Percentiles rank a stretch among this genome's conserved stretches.
phyloP scores from a whole-genome alignment of 2,888 invertebrate species.

The Epiblema foenella region DNA sequence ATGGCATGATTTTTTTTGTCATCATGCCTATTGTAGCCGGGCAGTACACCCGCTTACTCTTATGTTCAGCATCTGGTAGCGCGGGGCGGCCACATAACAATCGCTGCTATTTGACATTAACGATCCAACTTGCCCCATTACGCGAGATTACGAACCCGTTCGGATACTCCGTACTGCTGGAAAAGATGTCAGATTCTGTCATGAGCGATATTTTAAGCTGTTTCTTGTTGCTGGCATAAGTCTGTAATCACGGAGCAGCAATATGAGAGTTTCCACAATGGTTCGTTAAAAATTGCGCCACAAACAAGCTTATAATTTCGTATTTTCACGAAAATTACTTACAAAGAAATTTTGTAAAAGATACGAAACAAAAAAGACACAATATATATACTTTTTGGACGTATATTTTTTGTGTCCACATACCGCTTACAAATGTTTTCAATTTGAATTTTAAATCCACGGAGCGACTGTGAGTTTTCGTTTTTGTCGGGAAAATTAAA shows the following conservation, averaged over 20 bases:
- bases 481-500: constrained; percentile 39
- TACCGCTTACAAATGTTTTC: constrained; percentile 42
- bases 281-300: background rate
- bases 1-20: no score
- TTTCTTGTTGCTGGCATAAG: background rate
- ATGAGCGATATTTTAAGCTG: constrained; percentile 11
- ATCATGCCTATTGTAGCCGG: no score
- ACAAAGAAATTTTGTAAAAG: constrained; percentile 12
- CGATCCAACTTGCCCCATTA: constrained; percentile 72
- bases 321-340: background rate
- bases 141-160: constrained; percentile 61
- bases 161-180: constrained; percentile 22
- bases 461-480: constrained; percentile 29
- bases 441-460: constrained; percentile 42
- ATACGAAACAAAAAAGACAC: constrained; percentile 22
- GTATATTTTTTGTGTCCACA: constrained; percentile 21
- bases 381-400: constrained; percentile 11
- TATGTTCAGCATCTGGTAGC: background rate
- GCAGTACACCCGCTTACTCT: constrained; percentile 5
- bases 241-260: background rate
- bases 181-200: constrained; percentile 32
- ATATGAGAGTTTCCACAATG: background rate
- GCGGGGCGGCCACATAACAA: constrained; percentile 46
- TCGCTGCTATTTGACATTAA: constrained; percentile 72
- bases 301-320: background rate